A percentile compares a stretch with the other conserved stretches of the same genome.
These are phyloP conservation scores for Trinectes maculatus DNA, from an alignment of 2,113 vertebrate species.

Conservation along the genomic window DNA sequence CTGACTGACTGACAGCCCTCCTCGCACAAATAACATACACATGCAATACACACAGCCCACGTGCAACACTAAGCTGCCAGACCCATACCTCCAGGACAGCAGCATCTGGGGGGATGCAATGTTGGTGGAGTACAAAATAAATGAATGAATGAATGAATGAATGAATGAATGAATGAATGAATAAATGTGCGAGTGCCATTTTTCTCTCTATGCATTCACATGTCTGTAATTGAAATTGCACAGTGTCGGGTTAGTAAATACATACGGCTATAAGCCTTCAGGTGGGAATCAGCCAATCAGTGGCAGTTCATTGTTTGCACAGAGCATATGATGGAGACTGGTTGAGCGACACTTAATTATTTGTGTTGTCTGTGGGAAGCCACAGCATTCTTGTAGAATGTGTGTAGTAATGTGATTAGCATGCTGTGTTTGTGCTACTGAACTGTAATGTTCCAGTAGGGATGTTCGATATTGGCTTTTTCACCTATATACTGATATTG, in stretches of 20 bases:
- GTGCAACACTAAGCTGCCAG: constrained; percentile 50
- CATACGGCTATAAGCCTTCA: background rate
- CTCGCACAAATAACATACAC: background rate
- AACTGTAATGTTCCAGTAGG: background rate
- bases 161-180: too few relatives aligned
- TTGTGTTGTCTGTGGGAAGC: background rate
- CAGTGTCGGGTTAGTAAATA: background rate
- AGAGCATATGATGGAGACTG: background rate
- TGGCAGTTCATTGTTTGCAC: too few relatives aligned
- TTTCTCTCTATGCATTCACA: background rate
- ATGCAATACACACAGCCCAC: constrained; percentile 2
- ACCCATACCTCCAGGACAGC: constrained; percentile 30
- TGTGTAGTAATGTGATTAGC: background rate
- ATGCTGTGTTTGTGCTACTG: background rate
- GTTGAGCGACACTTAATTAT: constrained; percentile 1
- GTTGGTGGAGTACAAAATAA: background rate
- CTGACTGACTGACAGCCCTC: constrained; percentile 9
- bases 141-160: too few relatives aligned
- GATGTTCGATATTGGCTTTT: too few relatives aligned
- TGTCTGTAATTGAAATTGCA: background rate
- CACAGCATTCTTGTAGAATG: background rate
- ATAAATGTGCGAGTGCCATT: background rate
- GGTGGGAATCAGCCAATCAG: background rate
- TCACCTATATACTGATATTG: too few relatives aligned
- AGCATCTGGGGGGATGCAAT: background rate